Percentiles rank a stretch among this genome's conserved stretches.
Evolutionary conservation across 2,888 invertebrate species (phyloP).

Genomic region (Tachina lurida): DNA sequence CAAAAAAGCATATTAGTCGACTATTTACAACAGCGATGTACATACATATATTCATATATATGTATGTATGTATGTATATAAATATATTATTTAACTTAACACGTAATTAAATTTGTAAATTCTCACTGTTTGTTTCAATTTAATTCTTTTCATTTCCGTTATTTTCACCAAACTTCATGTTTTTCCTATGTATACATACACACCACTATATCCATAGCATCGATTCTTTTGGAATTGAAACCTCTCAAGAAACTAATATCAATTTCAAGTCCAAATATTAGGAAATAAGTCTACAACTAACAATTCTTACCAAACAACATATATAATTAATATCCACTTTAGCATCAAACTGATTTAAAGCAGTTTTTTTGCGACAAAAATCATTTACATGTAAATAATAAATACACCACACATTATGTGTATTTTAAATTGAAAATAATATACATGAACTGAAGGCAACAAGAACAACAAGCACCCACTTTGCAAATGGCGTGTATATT

Average conservation of each 20-base stretch:
- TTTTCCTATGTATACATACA: constrained; percentile 65
- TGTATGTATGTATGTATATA: too few species aligned
- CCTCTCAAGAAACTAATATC: constrained; percentile 10
- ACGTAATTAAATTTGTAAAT: too few species aligned
- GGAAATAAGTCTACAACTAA: neutral
- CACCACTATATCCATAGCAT: constrained; percentile 59
- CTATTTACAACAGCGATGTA: too few species aligned
- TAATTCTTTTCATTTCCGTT: constrained; percentile 34
- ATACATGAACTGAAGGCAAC: constrained; percentile 28
- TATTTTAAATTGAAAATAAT: constrained; percentile 39
- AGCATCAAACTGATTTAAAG: neutral
- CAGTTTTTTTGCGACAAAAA: neutral
- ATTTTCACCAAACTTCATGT: constrained; percentile 23
- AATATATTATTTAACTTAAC: too few species aligned
- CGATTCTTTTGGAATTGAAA: constrained; percentile 62
- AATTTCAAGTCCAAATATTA: neutral
- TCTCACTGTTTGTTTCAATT: too few species aligned
- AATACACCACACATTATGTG: constrained; percentile 48
- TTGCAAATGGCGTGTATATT: constrained; percentile 70
- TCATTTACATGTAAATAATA: constrained; percentile 27
- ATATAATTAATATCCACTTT: constrained; percentile 11
- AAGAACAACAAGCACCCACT: constrained; percentile 66
- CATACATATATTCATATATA: too few species aligned
- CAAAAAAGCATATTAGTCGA: too few species aligned
- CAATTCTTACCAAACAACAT: constrained; percentile 36